Evolutionary conservation across 2,797 vertebrate species (phyloP).

Genomic region (Poeciliopsis presidionis): DNA sequence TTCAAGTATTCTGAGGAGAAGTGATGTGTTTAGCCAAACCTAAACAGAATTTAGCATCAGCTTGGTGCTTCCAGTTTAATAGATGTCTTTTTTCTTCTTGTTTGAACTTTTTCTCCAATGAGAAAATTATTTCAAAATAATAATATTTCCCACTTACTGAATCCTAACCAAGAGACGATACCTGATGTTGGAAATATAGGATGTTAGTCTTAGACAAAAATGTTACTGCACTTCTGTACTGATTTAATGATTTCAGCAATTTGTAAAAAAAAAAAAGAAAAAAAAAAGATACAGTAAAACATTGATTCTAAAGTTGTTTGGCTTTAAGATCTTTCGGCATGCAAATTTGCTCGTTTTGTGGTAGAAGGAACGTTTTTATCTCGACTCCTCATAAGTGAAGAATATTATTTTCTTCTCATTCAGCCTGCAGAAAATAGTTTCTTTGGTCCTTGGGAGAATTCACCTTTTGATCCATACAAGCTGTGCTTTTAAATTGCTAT

Average conservation of each 20-base stretch:
- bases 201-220: neutral
- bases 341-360: neutral
- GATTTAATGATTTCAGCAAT: too few species aligned
- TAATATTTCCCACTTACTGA: neutral
- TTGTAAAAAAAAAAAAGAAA: too few species aligned
- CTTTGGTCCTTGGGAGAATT: slow-evolving; percentile 30
- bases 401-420: slow-evolving; percentile 22
- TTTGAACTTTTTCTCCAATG: neutral
- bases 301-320: neutral
- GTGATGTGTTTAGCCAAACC: neutral
- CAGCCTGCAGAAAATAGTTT: slow-evolving; percentile 31
- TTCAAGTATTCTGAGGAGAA: neutral
- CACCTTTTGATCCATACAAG: slow-evolving; percentile 42
- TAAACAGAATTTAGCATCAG: neutral
- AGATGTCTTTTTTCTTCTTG: neutral
- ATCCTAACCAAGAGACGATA: neutral
- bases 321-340: neutral
- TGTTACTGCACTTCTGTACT: neutral
- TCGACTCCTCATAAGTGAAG: slow-evolving; percentile 1
- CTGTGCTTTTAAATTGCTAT: slow-evolving; percentile 40
- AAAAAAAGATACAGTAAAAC: neutral
- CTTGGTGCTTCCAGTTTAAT: neutral
- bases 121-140: neutral
- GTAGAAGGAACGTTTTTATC: neutral
- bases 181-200: neutral